Evolutionary conservation across 2,113 vertebrate genomes (phyloP), one percentile per base, ranked within the genome.

Genomic region (Megatriorchis doriae): DNA sequence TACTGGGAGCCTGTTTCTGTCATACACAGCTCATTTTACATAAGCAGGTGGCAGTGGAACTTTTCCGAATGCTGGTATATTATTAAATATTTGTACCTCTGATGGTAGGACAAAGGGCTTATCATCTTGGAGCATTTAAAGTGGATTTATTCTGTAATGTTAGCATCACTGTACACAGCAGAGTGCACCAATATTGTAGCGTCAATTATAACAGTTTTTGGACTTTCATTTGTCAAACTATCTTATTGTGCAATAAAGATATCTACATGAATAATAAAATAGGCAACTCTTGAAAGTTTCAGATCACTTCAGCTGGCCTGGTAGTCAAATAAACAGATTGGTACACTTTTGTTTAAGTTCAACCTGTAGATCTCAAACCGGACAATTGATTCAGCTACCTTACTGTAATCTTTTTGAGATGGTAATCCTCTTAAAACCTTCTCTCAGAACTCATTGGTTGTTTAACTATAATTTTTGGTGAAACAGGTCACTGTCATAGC

Each of bases 201-300:
- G 53, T 87, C 50, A 79, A 17, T 79, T 93, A 27, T 42, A 75
- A 58, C 62, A 63, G 59, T 13, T 40, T 88, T 81, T 91, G 20
- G 40, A 71, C 75, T 91, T 94, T 34, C 4, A 27, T 93, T 90
- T 95, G 72, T 92, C 82, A 89, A 70, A 85, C 75, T 96, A 4
- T 95, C 87, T 86, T 97, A 38, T 16, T 87, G 70, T 95, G 81
- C 91, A 98, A 96, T 98, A 98, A 98, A 97, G 89, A 91, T 38
- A 79, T 81, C 61, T 72, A 71, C 73, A 61, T 56, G 87, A 97
- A 87, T 80, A 86, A 78, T 86, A 27, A 91, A 63, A 47, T 25
- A 38, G 40, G 20, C 81, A 94, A 58, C 29, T 88, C 52, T 62
- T 8, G 1, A 62, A 94, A 75, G 61, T 91, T 83, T 86, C 75